Evolutionary conservation across 2,888 invertebrate species (phyloP).

Genomic region (Acronicta leporina): DNA sequence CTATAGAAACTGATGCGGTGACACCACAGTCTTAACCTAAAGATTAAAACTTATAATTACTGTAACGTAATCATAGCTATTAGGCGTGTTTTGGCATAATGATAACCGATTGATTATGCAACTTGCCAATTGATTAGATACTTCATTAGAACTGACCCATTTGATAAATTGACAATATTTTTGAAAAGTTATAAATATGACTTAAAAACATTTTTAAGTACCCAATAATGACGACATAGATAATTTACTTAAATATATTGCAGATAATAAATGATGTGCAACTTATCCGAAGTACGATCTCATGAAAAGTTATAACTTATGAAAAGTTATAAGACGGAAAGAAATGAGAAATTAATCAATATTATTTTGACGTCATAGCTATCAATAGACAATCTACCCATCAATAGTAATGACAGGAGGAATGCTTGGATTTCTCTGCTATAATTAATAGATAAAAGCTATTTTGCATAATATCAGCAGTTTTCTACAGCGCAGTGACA

Average conservation of each 20-base stretch:
- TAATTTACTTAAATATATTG: no score
- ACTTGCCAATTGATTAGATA: slow-evolving; percentile 45
- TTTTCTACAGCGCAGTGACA: slow-evolving; percentile 42
- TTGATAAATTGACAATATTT: slow-evolving; percentile 20
- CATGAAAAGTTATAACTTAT: no score
- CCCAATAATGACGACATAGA: no score
- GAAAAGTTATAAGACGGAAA: slow-evolving; percentile 8
- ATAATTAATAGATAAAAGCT: slow-evolving; percentile 26
- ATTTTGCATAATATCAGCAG: slow-evolving; percentile 23
- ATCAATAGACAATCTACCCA: slow-evolving; percentile 52
- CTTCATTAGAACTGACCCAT: slow-evolving; percentile 29
- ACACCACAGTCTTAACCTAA: slow-evolving; percentile 59
- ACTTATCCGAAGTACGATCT: no score
- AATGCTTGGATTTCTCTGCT: slow-evolving; percentile 21
- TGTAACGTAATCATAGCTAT: slow-evolving; percentile 47
- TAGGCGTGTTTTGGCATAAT: slow-evolving; percentile 37
- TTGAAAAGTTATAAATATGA: slow-evolving; percentile 11
- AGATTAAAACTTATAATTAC: slow-evolving; percentile 52
- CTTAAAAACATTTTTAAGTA: slow-evolving; percentile 4
- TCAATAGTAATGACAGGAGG: slow-evolving; percentile 16
- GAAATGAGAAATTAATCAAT: slow-evolving; percentile 19
- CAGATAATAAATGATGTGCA: no score
- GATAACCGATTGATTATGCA: slow-evolving; percentile 45
- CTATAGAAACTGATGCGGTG: slow-evolving; percentile 71
- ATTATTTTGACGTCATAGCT: slow-evolving; percentile 54